Evolutionary conservation across 2,888 invertebrate genomes (phyloP), one percentile per base, ranked within the genome.

Genomic region (Troides helena): DNA sequence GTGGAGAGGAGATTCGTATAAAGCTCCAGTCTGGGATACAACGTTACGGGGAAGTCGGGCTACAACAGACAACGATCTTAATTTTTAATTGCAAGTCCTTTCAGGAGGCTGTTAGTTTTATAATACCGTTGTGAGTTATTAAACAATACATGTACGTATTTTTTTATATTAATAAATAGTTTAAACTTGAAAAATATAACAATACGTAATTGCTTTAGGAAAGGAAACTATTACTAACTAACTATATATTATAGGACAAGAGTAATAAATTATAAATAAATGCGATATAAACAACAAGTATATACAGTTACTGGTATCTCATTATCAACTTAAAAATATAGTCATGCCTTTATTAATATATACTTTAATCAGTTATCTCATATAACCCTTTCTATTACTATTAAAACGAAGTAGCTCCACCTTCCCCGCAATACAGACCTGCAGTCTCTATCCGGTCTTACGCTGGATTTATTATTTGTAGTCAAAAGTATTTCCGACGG

Each of bases 1-100:
- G 91, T 89, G 88, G 89, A 90, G 88, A 86, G 84, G 84, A 87
- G 88, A 91, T 92, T 92, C 91, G 89, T 88, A 90, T 87, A 89
- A 90, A 90, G 89, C 90, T 83, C 87, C 85, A 86, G 88, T 87
- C 90, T 89, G 81, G 88, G 89, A 90, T 89, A 90, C 89, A 88
- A 84, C 78, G 78, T 80, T 78, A 78, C 78, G 86, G 81, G 89
- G 86, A 86, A 83, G 84, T 77, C 76, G 81, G 86, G 84, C 83
- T 76, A 74, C 78, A 84, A 84, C 81, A 86, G 89, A 87, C 89
- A 87, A 85, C 46, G 80, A 82, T 82, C 85, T 89, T 86, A 85
- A 88, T 89, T 86, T 88, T 89, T 89, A 90, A 90, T 89, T 89
- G 77, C 78, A 69, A 57, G 71, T 63, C 58, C 68, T 68, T 70